Percentiles rank a stretch among this genome's conserved stretches.
These are phyloP conservation scores for Notodonta dromedarius DNA, from an alignment of 2,888 invertebrate species.

Conservation along the genomic window DNA sequence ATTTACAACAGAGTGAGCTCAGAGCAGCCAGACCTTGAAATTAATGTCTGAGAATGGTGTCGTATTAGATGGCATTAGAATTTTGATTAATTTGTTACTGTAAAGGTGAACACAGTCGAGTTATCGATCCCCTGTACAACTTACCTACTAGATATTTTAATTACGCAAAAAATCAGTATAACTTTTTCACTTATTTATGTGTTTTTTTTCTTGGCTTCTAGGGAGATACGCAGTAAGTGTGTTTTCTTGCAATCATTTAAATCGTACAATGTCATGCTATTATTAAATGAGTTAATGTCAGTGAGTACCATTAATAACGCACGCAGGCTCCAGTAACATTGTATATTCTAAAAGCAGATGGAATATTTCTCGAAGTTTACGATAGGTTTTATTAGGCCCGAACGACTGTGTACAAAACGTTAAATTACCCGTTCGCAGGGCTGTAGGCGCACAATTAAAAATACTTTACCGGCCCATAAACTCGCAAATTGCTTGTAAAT, in stretches of 20 bases:
- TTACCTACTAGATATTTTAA: no score
- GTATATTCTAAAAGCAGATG: slow-evolving; percentile 29
- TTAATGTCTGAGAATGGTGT: slow-evolving; percentile 7
- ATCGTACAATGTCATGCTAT: no score
- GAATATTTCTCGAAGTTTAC: slow-evolving; percentile 41
- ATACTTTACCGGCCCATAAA: slow-evolving; percentile 63
- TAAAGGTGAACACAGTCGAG: neutral
- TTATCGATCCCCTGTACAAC: no score
- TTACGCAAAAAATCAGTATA: no score
- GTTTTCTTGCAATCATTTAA: no score
- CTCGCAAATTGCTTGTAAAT: slow-evolving; percentile 62
- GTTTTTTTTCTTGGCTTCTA: no score
- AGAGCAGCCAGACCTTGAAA: slow-evolving; percentile 6
- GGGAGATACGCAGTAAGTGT: no score
- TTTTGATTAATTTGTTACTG: neutral
- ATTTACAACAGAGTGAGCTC: neutral
- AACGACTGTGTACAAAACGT: slow-evolving; percentile 47
- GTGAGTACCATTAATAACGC: neutral
- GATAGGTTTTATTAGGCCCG: slow-evolving; percentile 42
- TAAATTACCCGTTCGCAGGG: slow-evolving; percentile 56
- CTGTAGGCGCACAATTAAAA: slow-evolving; percentile 65
- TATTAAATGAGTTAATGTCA: neutral
- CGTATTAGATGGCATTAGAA: neutral
- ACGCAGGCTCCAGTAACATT: neutral
- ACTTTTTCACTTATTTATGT: no score